These are phyloP conservation scores for Rhadinocentrus ornatus DNA, from an alignment of 2,797 vertebrate species.

Conservation along the genomic window DNA sequence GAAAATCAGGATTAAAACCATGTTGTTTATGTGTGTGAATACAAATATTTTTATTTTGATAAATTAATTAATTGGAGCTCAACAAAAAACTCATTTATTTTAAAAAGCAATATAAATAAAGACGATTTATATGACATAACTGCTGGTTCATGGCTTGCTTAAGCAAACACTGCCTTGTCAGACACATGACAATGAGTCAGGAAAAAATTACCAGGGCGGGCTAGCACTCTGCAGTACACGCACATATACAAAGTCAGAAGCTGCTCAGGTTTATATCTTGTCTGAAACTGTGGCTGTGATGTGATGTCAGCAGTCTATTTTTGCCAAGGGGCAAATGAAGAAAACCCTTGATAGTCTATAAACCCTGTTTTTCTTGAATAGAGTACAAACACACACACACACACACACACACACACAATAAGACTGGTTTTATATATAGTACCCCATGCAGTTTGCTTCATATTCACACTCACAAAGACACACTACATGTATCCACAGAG, in stretches of 20 bases:
- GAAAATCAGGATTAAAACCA: conserved; percentile 6
- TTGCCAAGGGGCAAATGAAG: conserved; percentile 9
- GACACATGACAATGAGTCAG: conserved; percentile 66
- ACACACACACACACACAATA: conserved; percentile 17
- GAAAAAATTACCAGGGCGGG: conserved; percentile 18
- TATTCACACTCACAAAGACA: background rate
- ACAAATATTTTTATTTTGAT: background rate
- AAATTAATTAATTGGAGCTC: background rate
- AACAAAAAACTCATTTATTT: background rate
- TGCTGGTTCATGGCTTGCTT: conserved; percentile 11
- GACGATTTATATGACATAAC: conserved; percentile 20
- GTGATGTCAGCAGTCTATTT: conserved; percentile 43
- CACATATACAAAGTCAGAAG: background rate
- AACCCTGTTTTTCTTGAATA: background rate
- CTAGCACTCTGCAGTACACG: background rate
- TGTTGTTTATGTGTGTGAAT: background rate
- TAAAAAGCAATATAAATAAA: too few species aligned
- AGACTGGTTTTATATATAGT: conserved; percentile 7
- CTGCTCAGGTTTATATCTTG: conserved; percentile 9
- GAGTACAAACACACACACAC: background rate
- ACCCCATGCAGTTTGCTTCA: background rate
- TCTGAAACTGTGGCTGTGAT: conserved; percentile 13
- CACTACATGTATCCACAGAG: background rate
- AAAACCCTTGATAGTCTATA: conserved; percentile 38
- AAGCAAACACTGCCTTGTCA: conserved; percentile 36